Base-by-base conservation (phyloP, 53 echinoderm and acorn worm genomes). In the Glandiceps talaboti region DNA sequence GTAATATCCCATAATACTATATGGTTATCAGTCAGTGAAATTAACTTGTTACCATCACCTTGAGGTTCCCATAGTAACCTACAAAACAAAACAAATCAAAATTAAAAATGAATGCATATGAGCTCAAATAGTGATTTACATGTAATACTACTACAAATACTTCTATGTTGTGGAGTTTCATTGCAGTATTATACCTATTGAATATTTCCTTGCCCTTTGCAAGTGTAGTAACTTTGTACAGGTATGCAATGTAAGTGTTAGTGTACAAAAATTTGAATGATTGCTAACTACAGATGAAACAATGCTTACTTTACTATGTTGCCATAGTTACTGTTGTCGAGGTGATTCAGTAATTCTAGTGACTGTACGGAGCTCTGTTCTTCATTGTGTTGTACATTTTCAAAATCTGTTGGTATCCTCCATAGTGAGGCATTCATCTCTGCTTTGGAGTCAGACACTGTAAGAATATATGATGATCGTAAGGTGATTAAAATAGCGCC, bases 51-150 rank as follows among this genome's bases (percentile, higher is more conserved):
- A 1, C 97, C 97, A 80, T 97, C 93, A 73, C 91, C 93, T 79
- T 97, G 97, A 14, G 97, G 97, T 33, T 97, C 97, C 97, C 93
- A 93, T 29, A 93, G 73, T n/a, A 93, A 81, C 82, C 97, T 97
- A 88, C 27, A 86, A 33, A 79, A 75, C 6, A 30, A 29, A 80
- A 45, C 6, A 20, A 45, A 45, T 45, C 20, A 20, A 12, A 6
- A 45, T 45, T 45, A 45, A 45, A 45, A 45, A 12, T n/a, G n/a
- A n/a, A n/a, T n/a, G n/a, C n/a, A n/a, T n/a, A n/a, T n/a, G n/a
- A n/a, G n/a, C n/a, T n/a, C n/a, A n/a, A n/a, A n/a, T n/a, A n/a
- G n/a, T n/a, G n/a, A n/a, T n/a, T n/a, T n/a, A n/a, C n/a, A n/a
- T n/a, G n/a, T n/a, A n/a, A n/a, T n/a, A n/a, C n/a, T n/a, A n/a